Conservation (phyloP, 2,113 vertebrate species). For the Leptocoma aspasia region DNA sequence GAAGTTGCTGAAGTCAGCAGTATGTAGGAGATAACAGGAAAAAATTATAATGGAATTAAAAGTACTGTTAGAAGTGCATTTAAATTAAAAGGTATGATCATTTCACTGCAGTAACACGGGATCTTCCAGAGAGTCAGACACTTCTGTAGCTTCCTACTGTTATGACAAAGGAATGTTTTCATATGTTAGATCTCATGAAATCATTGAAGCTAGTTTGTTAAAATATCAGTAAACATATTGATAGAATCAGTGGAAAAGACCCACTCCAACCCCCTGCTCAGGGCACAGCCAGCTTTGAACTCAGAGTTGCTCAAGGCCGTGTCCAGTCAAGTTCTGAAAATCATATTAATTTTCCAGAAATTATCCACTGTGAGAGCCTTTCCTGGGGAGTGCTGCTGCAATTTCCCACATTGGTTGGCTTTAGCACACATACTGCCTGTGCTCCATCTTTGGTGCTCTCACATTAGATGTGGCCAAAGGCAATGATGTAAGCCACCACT, state of each 20-base stretch:
- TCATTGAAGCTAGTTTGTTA: not conserved
- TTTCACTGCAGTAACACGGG: rapidly evolving
- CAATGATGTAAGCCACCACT: not conserved
- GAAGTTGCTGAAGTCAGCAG: not conserved
- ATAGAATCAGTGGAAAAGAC: not conserved
- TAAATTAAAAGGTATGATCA: not conserved
- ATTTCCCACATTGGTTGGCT: not conserved
- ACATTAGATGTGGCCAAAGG: not conserved
- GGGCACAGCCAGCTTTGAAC: not conserved
- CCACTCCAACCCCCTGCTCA: not conserved
- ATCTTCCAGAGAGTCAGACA: not conserved
- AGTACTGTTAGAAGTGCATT: not conserved
- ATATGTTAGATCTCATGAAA: not conserved
- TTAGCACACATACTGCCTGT: not conserved
- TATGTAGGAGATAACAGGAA: not conserved
- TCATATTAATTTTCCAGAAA: not conserved
- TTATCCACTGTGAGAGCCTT: not conserved
- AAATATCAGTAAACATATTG: not conserved
- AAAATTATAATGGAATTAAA: not conserved
- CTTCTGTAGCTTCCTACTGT: not conserved
- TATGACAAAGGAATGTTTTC: not conserved
- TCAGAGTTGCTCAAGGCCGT: not conserved
- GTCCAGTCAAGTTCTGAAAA: not conserved
- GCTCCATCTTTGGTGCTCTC: not conserved
- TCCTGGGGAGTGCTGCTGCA: not conserved